Conservation (phyloP, 1,140 invertebrate genomes). For the Calephelis virginiensis region DNA sequence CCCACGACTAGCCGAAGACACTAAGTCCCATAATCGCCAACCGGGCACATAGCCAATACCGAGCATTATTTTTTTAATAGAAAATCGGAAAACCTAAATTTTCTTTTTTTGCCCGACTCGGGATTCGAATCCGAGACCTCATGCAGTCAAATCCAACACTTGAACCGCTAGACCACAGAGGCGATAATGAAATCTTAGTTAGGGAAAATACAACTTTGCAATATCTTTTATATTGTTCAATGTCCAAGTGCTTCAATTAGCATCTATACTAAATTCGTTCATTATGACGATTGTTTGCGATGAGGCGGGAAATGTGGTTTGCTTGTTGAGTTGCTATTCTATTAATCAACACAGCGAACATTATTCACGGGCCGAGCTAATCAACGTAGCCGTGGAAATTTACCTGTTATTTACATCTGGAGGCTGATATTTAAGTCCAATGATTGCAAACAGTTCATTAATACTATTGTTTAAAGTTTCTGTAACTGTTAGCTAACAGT, state of each 20-base stretch:
- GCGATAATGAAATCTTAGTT: too few species aligned
- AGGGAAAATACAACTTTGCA: too few species aligned
- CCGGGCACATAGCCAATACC: too few species aligned
- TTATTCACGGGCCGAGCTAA: slow-evolving; percentile 31
- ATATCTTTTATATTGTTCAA: not conserved
- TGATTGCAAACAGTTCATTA: slow-evolving; percentile 14
- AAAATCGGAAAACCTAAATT: too few species aligned
- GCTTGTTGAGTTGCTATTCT: slow-evolving; percentile 29
- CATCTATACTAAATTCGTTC: slow-evolving; percentile 21
- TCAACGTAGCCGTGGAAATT: slow-evolving; percentile 31
- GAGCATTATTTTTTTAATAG: too few species aligned
- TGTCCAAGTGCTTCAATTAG: slow-evolving; percentile 19
- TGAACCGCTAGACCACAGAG: too few species aligned
- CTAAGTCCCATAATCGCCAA: too few species aligned
- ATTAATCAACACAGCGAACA: slow-evolving; percentile 36
- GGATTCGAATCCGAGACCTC: too few species aligned
- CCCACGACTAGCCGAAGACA: too few species aligned
- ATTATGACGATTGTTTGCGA: slow-evolving; percentile 30
- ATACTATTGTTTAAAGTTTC: slow-evolving; percentile 10
- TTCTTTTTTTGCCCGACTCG: too few species aligned
- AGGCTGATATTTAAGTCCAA: slow-evolving; percentile 15
- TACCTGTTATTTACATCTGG: slow-evolving; percentile 25
- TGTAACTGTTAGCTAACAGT: not conserved
- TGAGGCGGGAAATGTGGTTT: slow-evolving; percentile 34
- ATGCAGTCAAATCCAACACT: too few species aligned